Conservation (phyloP, 2,797 vertebrate species). For the Sarcophilus harrisii region DNA sequence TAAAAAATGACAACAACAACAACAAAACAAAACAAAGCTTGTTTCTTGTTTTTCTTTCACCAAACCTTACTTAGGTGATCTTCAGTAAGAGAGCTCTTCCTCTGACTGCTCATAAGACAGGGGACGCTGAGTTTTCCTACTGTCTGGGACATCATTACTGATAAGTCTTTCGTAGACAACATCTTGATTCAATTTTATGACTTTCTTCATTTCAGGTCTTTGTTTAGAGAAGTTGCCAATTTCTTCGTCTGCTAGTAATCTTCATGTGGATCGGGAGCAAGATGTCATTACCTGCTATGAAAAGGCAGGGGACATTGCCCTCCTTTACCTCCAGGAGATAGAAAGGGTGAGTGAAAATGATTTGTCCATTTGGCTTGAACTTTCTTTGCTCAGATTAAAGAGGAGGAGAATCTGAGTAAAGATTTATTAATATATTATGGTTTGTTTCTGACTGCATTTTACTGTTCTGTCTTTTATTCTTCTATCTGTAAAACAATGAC, state of each 20-base stretch:
- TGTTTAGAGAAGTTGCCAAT: conserved; percentile 91
- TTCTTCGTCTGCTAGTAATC: conserved; percentile 91
- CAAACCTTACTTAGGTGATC: neutral
- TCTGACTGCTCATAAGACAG: neutral
- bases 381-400: neutral
- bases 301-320: conserved; percentile 97
- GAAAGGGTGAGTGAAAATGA: conserved; percentile 90
- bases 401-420: neutral
- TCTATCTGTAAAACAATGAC: neutral
- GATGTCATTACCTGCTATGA: conserved; percentile 98
- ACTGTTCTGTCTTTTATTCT: neutral
- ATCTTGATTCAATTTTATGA: conserved; percentile 23
- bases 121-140: neutral
- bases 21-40: too few species aligned
- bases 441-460: neutral
- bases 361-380: neutral
- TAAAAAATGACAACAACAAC: too few species aligned
- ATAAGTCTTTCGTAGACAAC: neutral
- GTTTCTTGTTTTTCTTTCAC: neutral
- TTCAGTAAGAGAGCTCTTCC: neutral
- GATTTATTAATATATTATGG: neutral
- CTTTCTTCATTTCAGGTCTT: conserved; percentile 86
- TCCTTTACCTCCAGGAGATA: conserved; percentile 97
- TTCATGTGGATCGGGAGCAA: conserved; percentile 90
- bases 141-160: neutral